Evolutionary conservation across 2,888 invertebrate genomes (phyloP).

Genomic region (Eupithecia exiguata): DNA sequence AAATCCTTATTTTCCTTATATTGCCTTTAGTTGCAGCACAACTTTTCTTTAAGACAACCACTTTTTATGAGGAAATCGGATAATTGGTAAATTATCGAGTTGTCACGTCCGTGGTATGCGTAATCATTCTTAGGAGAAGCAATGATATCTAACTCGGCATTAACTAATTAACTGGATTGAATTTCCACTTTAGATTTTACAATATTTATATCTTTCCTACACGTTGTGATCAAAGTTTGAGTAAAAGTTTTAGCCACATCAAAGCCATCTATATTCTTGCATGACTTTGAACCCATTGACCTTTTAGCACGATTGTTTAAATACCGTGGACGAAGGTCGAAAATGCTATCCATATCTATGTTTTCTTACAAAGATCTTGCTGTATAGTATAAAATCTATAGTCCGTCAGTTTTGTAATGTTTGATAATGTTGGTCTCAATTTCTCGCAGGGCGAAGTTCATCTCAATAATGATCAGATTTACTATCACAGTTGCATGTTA

Average conservation of each 20-base stretch:
- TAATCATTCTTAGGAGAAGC: slow-evolving; percentile 31
- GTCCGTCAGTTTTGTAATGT: neutral
- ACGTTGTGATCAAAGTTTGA: neutral
- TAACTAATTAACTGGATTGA: slow-evolving; percentile 13
- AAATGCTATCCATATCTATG: slow-evolving; percentile 20
- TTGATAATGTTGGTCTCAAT: neutral
- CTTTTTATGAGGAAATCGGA: slow-evolving; percentile 38
- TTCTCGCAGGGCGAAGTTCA: neutral
- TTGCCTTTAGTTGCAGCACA: slow-evolving; percentile 34
- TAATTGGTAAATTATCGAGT: slow-evolving; percentile 40
- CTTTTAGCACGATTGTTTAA: slow-evolving; percentile 18
- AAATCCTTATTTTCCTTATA: slow-evolving; percentile 49
- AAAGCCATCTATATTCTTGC: slow-evolving; percentile 19
- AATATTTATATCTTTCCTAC: neutral
- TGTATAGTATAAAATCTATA: neutral
- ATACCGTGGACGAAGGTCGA: slow-evolving; percentile 23
- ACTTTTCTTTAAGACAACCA: slow-evolving; percentile 38
- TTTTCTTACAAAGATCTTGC: neutral
- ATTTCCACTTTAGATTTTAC: slow-evolving; percentile 3
- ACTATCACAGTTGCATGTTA: neutral
- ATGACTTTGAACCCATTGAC: slow-evolving; percentile 27
- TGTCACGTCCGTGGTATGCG: slow-evolving; percentile 35
- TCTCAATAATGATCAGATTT: neutral
- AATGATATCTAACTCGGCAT: slow-evolving; percentile 20
- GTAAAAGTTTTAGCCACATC: slow-evolving; percentile 6